Evolutionary conservation across 2,888 invertebrate genomes (phyloP).

Genomic region (Nudaria mundana): DNA sequence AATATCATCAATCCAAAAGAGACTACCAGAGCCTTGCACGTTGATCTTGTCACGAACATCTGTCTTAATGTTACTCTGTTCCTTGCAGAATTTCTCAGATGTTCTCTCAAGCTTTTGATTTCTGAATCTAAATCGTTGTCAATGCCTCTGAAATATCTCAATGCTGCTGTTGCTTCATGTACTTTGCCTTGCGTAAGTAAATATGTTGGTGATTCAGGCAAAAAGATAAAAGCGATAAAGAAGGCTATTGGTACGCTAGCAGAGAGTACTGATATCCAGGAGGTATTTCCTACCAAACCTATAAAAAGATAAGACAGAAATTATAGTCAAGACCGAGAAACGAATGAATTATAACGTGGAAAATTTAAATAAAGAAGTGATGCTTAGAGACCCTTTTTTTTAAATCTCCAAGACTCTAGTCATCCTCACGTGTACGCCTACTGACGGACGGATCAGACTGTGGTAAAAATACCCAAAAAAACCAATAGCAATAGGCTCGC

Average conservation of each 20-base stretch:
- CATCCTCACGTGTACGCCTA: too few species aligned
- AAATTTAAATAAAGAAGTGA: too few species aligned
- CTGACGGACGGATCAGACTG: too few species aligned
- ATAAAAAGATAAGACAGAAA: too few species aligned
- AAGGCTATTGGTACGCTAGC: constrained; percentile 67
- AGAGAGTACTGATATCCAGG: constrained; percentile 65
- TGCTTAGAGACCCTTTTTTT: too few species aligned
- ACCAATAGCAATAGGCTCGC: too few species aligned
- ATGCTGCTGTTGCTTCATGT: constrained; percentile 80
- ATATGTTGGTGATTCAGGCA: constrained; percentile 88
- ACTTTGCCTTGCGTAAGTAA: constrained; percentile 78
- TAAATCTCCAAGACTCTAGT: too few species aligned
- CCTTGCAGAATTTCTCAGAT: constrained; percentile 63
- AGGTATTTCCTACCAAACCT: constrained; percentile 65
- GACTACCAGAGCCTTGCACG: constrained; percentile 70
- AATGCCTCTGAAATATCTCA: constrained; percentile 83
- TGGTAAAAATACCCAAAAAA: too few species aligned
- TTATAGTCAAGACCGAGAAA: too few species aligned
- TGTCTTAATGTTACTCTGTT: constrained; percentile 71
- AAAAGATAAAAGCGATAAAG: constrained; percentile 78
- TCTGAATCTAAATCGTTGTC: constrained; percentile 81
- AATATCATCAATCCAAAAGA: constrained; percentile 84
- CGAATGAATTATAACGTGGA: too few species aligned
- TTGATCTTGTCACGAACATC: constrained; percentile 61
- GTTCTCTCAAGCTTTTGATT: constrained; percentile 70